phyloP scores from a whole-genome alignment of 1,140 invertebrate species.

The Gyrodactylus bullatarudis region DNA sequence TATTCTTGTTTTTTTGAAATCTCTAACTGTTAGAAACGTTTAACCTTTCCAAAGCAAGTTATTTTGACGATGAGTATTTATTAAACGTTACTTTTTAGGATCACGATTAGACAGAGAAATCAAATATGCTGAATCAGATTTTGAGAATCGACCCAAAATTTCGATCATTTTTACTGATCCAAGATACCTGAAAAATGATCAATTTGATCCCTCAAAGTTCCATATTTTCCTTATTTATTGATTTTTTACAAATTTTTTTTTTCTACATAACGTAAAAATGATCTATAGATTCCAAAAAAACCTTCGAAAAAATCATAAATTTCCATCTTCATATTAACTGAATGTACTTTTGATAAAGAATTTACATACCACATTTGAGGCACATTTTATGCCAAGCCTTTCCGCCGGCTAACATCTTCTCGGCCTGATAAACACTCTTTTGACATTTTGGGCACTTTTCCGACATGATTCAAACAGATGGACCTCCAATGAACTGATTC shows the following conservation, averaged over 20 bases:
- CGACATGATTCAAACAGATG: neutral
- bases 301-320: neutral
- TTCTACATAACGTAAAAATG: neutral
- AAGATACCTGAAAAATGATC: neutral
- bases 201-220: too few relatives aligned
- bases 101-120: too few relatives aligned
- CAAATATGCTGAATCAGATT: too few relatives aligned
- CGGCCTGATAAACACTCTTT: conserved; percentile 88
- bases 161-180: too few relatives aligned
- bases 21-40: too few relatives aligned
- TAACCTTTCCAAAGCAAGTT: too few relatives aligned
- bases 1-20: too few relatives aligned
- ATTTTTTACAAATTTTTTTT: neutral
- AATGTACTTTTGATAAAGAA: neutral
- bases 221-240: too few relatives aligned
- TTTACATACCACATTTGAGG: conserved; percentile 77
- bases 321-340: neutral
- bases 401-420: conserved; percentile 76
- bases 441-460: conserved; percentile 78
- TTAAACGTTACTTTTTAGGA: too few relatives aligned
- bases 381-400: conserved; percentile 94
- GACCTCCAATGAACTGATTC: neutral
- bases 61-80: too few relatives aligned
- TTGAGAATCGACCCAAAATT: too few relatives aligned
- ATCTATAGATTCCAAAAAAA: neutral